Evolutionary conservation across 2,797 vertebrate species (phyloP).

Genomic region (Peromyscus aztecus): DNA sequence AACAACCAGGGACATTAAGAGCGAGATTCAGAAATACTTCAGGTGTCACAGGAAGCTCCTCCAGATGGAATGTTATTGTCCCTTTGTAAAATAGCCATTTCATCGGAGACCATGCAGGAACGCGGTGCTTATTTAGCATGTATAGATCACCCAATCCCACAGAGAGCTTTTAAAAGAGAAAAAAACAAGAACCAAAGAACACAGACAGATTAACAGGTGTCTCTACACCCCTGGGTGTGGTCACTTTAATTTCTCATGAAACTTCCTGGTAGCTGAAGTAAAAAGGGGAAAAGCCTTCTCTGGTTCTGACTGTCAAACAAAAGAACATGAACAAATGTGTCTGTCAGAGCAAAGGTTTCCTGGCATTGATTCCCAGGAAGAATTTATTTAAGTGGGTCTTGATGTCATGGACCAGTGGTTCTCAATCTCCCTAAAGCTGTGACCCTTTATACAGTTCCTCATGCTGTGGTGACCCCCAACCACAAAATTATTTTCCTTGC

Average conservation of each 20-base stretch:
- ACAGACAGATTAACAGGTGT: conserved; percentile 48
- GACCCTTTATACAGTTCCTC: not conserved
- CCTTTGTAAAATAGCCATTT: not conserved
- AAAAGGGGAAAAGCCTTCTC: not conserved
- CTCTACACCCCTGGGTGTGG: not conserved
- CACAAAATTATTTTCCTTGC: not conserved
- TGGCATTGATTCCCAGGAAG: conserved; percentile 52
- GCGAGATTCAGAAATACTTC: not conserved
- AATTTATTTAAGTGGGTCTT: conserved; percentile 56
- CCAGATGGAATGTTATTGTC: not conserved
- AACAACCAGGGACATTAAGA: not conserved
- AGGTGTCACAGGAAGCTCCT: not conserved
- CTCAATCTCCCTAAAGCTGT: not conserved
- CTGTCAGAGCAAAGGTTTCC: not conserved
- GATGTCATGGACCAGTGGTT: not conserved
- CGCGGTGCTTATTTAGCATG: conserved; percentile 12
- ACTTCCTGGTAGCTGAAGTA: conserved; percentile 60
- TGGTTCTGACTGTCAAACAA: conserved; percentile 15
- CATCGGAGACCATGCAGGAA: not conserved
- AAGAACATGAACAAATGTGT: conserved; percentile 22
- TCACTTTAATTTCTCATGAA: conserved; percentile 42
- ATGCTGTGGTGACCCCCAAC: too few relatives aligned
- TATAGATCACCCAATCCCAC: not conserved
- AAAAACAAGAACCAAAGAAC: not conserved
- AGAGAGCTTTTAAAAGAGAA: not conserved